These are phyloP conservation scores for Cephalopholis sonnerati DNA, from an alignment of 2,113 vertebrate genomes.

Conservation along the genomic window DNA sequence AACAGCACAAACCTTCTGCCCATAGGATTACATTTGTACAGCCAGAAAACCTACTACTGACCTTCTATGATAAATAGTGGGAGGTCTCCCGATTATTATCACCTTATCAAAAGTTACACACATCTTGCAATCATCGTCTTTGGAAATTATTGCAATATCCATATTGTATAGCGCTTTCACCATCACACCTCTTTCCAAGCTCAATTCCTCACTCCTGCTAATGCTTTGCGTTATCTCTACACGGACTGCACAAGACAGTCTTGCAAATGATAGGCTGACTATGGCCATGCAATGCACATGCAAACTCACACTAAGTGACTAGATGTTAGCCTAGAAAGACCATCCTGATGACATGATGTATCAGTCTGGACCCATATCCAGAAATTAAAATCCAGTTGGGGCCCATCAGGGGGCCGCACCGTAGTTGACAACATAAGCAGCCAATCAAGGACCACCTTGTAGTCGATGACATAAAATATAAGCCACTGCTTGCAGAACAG, in stretches of 20 bases:
- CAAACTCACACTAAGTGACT: background rate
- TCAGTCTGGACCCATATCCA: too few relatives aligned
- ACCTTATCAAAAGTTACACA: background rate
- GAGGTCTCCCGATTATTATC: background rate
- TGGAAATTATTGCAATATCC: too few relatives aligned
- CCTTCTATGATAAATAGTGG: too few relatives aligned
- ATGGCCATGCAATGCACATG: background rate
- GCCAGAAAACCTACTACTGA: background rate
- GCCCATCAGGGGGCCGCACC: too few relatives aligned
- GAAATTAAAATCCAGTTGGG: too few relatives aligned
- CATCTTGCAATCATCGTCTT: background rate
- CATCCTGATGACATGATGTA: too few relatives aligned
- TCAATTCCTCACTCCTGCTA: background rate
- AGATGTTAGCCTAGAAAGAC: background rate
- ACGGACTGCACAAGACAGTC: conserved; percentile 1
- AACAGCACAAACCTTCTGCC: background rate
- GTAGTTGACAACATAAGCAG: too few relatives aligned
- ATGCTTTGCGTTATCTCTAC: background rate
- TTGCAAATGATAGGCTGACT: background rate
- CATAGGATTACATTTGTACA: background rate
- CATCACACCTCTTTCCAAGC: background rate
- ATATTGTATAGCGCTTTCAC: background rate
- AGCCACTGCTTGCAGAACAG: too few relatives aligned
- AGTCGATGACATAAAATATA: too few relatives aligned
- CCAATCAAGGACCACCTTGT: too few relatives aligned